Base-by-base conservation (phyloP, 2,888 invertebrate genomes). In the Diplolepis rosae region DNA sequence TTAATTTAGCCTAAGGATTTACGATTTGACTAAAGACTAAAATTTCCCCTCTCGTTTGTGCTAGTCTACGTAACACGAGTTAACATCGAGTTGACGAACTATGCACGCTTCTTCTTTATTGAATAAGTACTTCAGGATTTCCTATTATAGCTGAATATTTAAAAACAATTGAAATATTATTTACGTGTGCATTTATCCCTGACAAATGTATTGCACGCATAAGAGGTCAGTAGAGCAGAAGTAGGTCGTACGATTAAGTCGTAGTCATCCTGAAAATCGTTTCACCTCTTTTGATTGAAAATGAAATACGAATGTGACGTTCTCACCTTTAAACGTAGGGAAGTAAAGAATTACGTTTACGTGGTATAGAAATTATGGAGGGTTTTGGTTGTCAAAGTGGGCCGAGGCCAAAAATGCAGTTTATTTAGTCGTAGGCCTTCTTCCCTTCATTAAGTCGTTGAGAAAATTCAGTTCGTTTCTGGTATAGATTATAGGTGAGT, bases 61-160 rank as follows among this genome's bases (percentile, higher is more conserved):
- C 51, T 70, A 65, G 15, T 66, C 66, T 73, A 75, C 32, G 32
- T 45, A 69, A 73, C 52, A 68, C 56, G 51, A 74, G 68, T 77
- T 69, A 75, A 85, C 81, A 83, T 69, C 77, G 76, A 84, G 67
- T 80, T 82, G 81, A 80, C 75, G 74, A 51, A 68, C 81, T 51
- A 52, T 68, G 75, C 66, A 69, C 32, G 42, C 24, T 79, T 78
- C 66, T 78, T 73, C 66, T 80, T 80, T 76, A 79, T 78, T 65
- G 65, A 54, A 42, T 61, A 75, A 75, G 56, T 72, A 76, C 69
- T 39, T 69, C 69, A 71, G 51, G 28, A 66, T 50, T 56, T 70
- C 52, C 66, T 70, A 32, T 73, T 39, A 42, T 56, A 51, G 42
- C 54, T 65, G n/a, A 39, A 61, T 61, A 24, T 39, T 61, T 61